Conservation (phyloP, 2,888 invertebrate species). For the Orthosia gothica region DNA sequence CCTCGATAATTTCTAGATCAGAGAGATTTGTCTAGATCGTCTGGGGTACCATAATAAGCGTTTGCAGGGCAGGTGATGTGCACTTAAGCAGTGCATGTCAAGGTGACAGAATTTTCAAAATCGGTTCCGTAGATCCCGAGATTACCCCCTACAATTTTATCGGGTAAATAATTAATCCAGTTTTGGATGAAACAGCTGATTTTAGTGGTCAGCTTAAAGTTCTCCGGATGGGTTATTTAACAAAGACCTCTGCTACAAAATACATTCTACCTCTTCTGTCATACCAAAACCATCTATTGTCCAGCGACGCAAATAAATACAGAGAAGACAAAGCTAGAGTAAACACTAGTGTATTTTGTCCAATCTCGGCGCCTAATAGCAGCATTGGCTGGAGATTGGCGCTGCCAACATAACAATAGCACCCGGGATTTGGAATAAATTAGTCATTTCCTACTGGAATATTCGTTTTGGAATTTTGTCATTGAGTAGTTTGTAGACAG, state of each 20-base stretch:
- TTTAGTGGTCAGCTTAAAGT: too few relatives aligned
- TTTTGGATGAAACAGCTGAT: neutral
- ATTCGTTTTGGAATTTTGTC: slow-evolving; percentile 55
- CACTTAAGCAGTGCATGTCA: too few relatives aligned
- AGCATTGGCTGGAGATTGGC: slow-evolving; percentile 50
- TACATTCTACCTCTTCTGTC: too few relatives aligned
- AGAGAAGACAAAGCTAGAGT: slow-evolving; percentile 9
- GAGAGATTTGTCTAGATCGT: too few relatives aligned
- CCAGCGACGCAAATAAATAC: slow-evolving; percentile 17
- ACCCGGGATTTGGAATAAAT: slow-evolving; percentile 68
- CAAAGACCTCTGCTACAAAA: neutral
- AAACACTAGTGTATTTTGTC: slow-evolving; percentile 27
- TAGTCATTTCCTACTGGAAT: slow-evolving; percentile 65
- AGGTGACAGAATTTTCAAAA: too few relatives aligned
- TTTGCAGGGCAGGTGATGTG: too few relatives aligned
- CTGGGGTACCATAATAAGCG: too few relatives aligned
- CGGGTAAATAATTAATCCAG: neutral
- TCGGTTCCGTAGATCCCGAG: too few relatives aligned
- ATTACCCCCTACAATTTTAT: too few relatives aligned
- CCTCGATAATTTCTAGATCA: too few relatives aligned
- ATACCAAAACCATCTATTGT: neutral
- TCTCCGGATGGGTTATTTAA: too few relatives aligned
- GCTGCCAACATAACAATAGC: slow-evolving; percentile 59
- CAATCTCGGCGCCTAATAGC: slow-evolving; percentile 38
- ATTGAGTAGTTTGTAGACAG: slow-evolving; percentile 50